Conservation (phyloP, 2,113 vertebrate genomes). For the Micronycteris hirsuta region DNA sequence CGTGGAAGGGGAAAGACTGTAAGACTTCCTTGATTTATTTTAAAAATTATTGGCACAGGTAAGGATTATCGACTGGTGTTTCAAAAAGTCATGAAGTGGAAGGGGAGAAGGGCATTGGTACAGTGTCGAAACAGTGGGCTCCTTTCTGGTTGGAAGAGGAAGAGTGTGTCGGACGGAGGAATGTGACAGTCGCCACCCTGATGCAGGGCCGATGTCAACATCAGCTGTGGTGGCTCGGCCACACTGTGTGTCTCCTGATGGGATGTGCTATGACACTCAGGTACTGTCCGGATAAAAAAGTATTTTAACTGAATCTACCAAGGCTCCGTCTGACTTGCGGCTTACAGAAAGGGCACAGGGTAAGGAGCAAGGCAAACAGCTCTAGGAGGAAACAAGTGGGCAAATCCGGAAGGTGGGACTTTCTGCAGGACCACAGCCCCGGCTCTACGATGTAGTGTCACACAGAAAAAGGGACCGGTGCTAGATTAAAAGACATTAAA, state of each 20-base stretch:
- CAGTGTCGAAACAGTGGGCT: neutral
- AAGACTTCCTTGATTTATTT: neutral
- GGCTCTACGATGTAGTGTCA: neutral
- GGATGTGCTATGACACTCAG: neutral
- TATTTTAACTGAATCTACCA: neutral
- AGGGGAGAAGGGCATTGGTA: neutral
- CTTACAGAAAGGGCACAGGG: neutral
- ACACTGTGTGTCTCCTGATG: too few relatives aligned
- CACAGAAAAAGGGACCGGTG: neutral
- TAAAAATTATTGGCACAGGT: neutral
- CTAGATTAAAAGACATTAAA: neutral
- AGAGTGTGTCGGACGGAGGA: neutral
- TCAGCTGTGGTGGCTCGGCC: neutral
- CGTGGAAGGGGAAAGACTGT: neutral
- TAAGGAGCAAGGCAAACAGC: neutral
- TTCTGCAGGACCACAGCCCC: neutral
- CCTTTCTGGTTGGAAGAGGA: neutral
- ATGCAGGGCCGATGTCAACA: neutral
- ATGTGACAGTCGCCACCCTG: neutral
- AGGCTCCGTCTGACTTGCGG: neutral
- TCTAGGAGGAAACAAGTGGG: neutral
- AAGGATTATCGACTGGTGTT: neutral
- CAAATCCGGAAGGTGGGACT: neutral
- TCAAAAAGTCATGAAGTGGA: neutral
- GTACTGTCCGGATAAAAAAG: neutral